phyloP scores from a whole-genome alignment of 2,113 vertebrate species.

The Smithornis capensis region DNA sequence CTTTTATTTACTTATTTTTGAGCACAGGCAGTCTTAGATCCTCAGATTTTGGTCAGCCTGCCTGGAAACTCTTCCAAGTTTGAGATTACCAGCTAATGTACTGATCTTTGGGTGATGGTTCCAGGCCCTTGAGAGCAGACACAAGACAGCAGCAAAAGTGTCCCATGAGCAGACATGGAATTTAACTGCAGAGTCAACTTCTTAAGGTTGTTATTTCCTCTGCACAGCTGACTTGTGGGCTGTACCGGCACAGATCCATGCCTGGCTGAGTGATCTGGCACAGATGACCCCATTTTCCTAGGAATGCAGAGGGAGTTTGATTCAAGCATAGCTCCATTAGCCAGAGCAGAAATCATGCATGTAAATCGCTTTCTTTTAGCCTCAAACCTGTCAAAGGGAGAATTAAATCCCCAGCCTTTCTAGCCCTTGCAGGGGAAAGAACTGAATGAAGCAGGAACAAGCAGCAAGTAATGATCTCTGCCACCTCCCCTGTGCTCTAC shows the following conservation, averaged over 20 bases:
- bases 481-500: neutral
- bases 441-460: neutral
- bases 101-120: neutral
- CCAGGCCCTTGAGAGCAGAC: neutral
- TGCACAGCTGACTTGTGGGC: neutral
- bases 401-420: neutral
- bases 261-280: neutral
- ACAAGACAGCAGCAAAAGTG: neutral
- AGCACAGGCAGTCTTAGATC: neutral
- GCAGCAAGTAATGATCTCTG: neutral
- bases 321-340: neutral
- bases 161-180: neutral
- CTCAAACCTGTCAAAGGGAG: neutral
- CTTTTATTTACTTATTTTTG: neutral
- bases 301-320: conserved; percentile 3
- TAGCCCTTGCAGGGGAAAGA: neutral
- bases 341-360: neutral
- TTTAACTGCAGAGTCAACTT: neutral
- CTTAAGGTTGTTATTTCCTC: neutral
- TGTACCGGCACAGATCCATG: neutral
- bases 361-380: conserved; percentile 3
- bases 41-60: neutral
- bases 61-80: neutral
- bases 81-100: neutral
- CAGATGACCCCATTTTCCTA: conserved; percentile 19